Evolutionary conservation across 2,113 vertebrate species (phyloP).

Genomic region (Mus musculus): DNA sequence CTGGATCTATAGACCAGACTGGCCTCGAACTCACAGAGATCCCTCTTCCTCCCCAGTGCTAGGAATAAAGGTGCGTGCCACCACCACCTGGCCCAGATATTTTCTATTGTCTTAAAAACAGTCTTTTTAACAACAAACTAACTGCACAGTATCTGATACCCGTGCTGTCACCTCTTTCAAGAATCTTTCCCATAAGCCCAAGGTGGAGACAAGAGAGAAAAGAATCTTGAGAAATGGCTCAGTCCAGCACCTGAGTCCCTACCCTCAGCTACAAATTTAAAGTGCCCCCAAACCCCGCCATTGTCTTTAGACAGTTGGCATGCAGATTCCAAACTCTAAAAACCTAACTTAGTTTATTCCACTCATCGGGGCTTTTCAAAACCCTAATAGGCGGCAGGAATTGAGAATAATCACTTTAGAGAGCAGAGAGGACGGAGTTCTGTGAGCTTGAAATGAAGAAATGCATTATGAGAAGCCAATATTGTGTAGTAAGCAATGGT

Average conservation of each 20-base stretch:
- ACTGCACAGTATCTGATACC: neutral
- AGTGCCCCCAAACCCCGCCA: neutral
- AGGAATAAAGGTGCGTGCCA: neutral
- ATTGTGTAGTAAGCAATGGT: neutral
- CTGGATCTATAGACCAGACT: too few species aligned
- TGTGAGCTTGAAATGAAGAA: slow-evolving; percentile 8
- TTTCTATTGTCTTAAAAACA: neutral
- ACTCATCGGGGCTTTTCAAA: neutral
- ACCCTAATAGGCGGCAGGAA: neutral
- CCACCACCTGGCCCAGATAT: neutral
- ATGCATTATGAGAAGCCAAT: neutral
- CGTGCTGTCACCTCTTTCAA: fast-evolving
- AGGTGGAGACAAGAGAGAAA: neutral
- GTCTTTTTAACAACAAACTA: neutral
- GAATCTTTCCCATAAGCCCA: neutral
- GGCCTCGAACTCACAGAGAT: too few species aligned
- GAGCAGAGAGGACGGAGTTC: too few species aligned
- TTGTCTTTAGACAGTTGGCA: neutral
- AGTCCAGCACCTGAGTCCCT: neutral
- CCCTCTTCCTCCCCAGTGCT: neutral
- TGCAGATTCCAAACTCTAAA: neutral
- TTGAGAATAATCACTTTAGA: neutral
- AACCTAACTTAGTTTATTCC: neutral
- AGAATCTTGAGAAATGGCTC: neutral
- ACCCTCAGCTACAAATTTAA: neutral